Evolutionary conservation across 2,888 invertebrate species (phyloP).

Genomic region (Diplazon laetatorius): DNA sequence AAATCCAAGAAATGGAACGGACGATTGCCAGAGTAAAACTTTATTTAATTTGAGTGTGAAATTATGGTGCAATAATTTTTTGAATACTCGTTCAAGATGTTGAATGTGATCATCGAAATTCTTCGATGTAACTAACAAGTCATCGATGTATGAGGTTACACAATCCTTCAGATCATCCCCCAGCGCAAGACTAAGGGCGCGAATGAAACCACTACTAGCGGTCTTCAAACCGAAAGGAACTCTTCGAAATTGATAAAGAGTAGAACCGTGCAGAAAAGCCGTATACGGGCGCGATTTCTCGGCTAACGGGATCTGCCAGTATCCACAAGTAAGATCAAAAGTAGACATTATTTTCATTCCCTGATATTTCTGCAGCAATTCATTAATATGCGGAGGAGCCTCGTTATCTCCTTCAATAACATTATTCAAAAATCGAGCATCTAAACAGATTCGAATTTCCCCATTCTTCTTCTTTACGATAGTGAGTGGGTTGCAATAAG

Average conservation of each 20-base stretch:
- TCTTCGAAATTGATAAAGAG: too few relatives aligned
- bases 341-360: constrained; percentile 19
- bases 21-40: too few relatives aligned
- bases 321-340: constrained; percentile 45
- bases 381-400: constrained; percentile 55
- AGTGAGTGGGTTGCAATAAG: constrained; percentile 71
- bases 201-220: too few relatives aligned
- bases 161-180: constrained; percentile 61
- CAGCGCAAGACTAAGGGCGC: constrained; percentile 63
- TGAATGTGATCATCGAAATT: constrained; percentile 59
- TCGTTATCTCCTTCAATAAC: constrained; percentile 71
- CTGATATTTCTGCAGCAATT: constrained; percentile 64
- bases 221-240: too few relatives aligned
- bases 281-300: constrained; percentile 57
- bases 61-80: constrained; percentile 54
- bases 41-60: constrained; percentile 70
- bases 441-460: constrained; percentile 66
- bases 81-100: constrained; percentile 65
- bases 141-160: constrained; percentile 72
- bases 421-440: constrained; percentile 71
- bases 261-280: too few relatives aligned
- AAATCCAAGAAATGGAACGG: too few relatives aligned
- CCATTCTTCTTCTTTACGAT: constrained; percentile 71
- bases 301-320: constrained; percentile 66
- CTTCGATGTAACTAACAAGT: constrained; percentile 65